Evolutionary conservation across 2,797 vertebrate species (phyloP).

Genomic region (Rhincodon typus): DNA sequence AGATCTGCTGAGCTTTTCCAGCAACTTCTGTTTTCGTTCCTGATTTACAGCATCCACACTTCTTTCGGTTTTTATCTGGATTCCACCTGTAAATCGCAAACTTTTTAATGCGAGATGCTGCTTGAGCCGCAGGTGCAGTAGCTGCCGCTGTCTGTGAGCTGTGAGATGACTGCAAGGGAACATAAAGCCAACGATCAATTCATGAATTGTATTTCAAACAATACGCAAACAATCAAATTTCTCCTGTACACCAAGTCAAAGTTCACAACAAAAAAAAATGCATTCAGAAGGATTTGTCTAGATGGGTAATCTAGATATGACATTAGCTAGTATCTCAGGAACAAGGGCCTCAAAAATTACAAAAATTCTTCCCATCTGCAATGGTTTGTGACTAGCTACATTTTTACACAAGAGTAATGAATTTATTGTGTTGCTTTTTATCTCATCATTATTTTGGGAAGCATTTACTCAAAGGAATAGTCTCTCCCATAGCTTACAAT

Average conservation of each 20-base stretch:
- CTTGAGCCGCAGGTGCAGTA: constrained; percentile 39
- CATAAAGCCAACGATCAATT: not conserved
- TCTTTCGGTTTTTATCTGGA: too few species aligned
- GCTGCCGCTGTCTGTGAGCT: constrained; percentile 67
- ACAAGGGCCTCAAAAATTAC: not conserved
- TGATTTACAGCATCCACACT: too few species aligned
- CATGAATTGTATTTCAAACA: not conserved
- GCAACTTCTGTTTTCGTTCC: too few species aligned
- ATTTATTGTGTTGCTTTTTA: not conserved
- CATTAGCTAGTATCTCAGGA: not conserved
- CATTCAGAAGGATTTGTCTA: not conserved
- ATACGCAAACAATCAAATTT: not conserved
- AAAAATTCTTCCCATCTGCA: too few species aligned
- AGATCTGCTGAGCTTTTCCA: too few species aligned
- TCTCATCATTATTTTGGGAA: not conserved
- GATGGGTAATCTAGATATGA: not conserved
- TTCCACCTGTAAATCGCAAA: constrained; percentile 94
- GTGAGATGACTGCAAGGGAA: constrained; percentile 39
- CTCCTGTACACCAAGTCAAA: not conserved
- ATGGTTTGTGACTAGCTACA: not conserved
- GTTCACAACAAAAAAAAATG: not conserved
- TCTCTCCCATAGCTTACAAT: not conserved
- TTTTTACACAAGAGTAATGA: not conserved
- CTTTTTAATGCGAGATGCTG: constrained; percentile 65
- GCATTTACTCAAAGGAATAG: not conserved